Base-by-base conservation (phyloP, 2,888 invertebrate genomes). In the Andrena flavipes region DNA sequence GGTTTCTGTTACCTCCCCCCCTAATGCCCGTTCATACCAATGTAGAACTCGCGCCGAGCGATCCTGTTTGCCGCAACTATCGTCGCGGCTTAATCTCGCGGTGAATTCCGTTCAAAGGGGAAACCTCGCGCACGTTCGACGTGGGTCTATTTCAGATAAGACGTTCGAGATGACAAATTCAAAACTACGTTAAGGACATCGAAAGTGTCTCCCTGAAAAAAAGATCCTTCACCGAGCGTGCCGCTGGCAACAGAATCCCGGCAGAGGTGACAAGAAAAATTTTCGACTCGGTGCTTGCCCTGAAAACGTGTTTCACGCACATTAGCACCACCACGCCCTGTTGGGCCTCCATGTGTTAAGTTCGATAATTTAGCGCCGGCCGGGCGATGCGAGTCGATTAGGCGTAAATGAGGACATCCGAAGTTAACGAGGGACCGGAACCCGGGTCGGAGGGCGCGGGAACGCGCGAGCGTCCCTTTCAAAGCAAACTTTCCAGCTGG, bases 401-500 rank as follows among this genome's bases (percentile, higher is more conserved):
- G 87, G 84, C 84, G 87, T 85, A 85, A 88, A 88, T 80, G 88
- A 88, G 84, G 79, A 84, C 82, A 79, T 83, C 80, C 85, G 65
- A 82, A 87, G 82, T 88, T 88, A 87, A 88, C 84, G 88, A 87
- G 88, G 76, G 82, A 75, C 73, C 76, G 73, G 71, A 71, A 48
- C 67, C 73, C 67, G 70, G 74, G 83, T 48, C 54, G 30, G 63
- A 54, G 54, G 30, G 16, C 23, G 56, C 59, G 20, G 23, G 33
- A 63, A 2, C 6, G 54, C 8, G 42, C 8, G n/a, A 26, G 56
- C 7, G 16, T 16, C 20, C n/a, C 71, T 87, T 86, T 85, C 80
- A 85, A 88, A 88, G 85, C 63, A 83, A 85, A 83, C 72, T 82
- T 83, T 83, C 63, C 63, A 8, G 48, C 23, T 16, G n/a, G 71